Conservation (phyloP, 2,797 vertebrate genomes). For the Nyctibius grandis region DNA sequence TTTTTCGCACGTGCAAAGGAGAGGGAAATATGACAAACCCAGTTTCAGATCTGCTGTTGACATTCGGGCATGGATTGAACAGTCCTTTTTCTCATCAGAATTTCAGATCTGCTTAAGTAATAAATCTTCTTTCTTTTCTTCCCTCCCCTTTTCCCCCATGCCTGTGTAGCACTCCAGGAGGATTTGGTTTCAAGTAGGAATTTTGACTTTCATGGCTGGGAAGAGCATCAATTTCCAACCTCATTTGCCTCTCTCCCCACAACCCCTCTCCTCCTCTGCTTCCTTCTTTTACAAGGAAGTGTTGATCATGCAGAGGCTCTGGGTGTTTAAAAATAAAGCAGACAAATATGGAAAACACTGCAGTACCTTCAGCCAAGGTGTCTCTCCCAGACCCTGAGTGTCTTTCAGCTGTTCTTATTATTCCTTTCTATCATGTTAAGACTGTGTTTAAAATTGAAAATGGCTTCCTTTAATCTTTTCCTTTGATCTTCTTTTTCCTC, state of each 20-base stretch:
- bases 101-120: conserved; percentile 63
- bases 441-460: not conserved
- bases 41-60: conserved; percentile 22
- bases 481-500: not conserved
- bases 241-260: conserved; percentile 1
- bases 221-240: conserved; percentile 54
- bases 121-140: conserved; percentile 62
- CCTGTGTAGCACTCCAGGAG: conserved; percentile 22
- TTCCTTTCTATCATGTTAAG: not conserved
- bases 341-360: conserved; percentile 69
- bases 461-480: conserved; percentile 8
- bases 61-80: conserved; percentile 9
- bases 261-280: conserved; percentile 39
- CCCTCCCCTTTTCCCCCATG: not conserved
- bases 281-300: conserved; percentile 71
- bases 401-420: conserved; percentile 35
- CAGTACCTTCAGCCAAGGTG: conserved; percentile 52
- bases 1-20: not conserved
- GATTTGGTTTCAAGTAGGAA: conserved; percentile 75
- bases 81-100: conserved; percentile 60
- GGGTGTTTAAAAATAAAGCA: conserved; percentile 81
- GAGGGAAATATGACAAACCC: conserved; percentile 43
- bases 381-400: conserved; percentile 42
- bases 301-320: conserved; percentile 74
- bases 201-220: conserved; percentile 61